Evolutionary conservation across 2,797 vertebrate species (phyloP).

Genomic region (Alcedo atthis): DNA sequence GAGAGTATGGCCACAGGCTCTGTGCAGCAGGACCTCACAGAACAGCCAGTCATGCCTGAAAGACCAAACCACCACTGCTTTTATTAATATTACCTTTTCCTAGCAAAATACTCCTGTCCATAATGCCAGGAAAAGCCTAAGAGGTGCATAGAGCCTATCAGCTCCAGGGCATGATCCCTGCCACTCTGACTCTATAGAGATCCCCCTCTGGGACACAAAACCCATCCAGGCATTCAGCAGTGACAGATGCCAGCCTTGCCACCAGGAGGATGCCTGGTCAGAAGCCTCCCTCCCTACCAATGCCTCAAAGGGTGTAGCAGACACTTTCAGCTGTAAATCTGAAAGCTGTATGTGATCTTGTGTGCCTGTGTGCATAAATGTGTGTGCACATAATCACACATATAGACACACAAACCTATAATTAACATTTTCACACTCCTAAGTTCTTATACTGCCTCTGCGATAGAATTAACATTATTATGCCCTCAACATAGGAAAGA

Average conservation of each 20-base stretch:
- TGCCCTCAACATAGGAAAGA: too few species aligned
- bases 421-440: neutral
- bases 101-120: neutral
- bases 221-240: neutral
- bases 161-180: neutral
- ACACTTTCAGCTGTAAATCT: neutral
- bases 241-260: neutral
- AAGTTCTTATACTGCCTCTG: neutral
- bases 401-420: neutral
- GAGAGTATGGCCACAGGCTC: neutral
- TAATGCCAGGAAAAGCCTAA: neutral
- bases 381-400: neutral
- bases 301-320: neutral
- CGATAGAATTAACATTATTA: neutral
- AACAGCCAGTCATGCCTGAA: neutral
- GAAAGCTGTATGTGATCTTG: neutral
- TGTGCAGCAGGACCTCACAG: neutral
- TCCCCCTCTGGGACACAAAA: neutral
- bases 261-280: neutral
- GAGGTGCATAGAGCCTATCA: neutral
- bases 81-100: neutral
- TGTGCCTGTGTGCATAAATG: neutral
- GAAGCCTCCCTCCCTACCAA: neutral
- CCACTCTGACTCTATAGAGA: neutral
- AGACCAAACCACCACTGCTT: neutral